Base-by-base conservation (phyloP, 1,140 invertebrate genomes). In the Drosophila trapezifrons region DNA sequence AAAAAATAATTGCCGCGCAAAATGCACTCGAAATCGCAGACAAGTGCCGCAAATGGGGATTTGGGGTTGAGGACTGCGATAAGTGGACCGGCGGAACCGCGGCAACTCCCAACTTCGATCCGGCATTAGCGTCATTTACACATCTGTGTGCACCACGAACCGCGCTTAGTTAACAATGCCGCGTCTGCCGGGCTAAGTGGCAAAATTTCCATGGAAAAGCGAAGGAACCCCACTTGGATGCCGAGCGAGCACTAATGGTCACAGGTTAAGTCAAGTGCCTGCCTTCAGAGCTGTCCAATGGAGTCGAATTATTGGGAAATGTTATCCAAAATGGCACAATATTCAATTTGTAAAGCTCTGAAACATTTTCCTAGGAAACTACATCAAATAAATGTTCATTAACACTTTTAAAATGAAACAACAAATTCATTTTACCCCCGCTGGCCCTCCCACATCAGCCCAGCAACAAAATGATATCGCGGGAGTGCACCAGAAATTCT, bases 141-240 rank as follows among this genome's bases (percentile, higher is more conserved):
- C 52, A 77, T 78, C 69, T 56, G 43, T 76, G 71, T 35, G 52
- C 51, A 20, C 40, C 45, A 58, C 51, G 35, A 57, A 37, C 13
- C 8, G 52, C 66, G 80, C 66, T 79, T 83, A 66, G 73, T 76
- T 76, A 83, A 65, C 59, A 70, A 81, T 55, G 66, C 72, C 8
- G 17, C 35, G 49, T 25, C 49, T 37, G 38, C 42, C 42, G 32
- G 22, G 55, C 35, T 79, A 86, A 86, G 83, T 86, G 79, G 76
- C 83, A 73, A 78, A 86, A 86, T 86, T 82, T 82, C 63, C 47
- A 79, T 65, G 45, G 73, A 85, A 85, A 85, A 80, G 77, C 79
- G 82, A 76, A 86, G 78, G 65, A 76, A 66, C 72, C 76, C 65
- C 64, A 72, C 69, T 78, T 75, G 65, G 47, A 46, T 8, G 15